Evolutionary conservation across 2,888 invertebrate species (phyloP).

Genomic region (Drosophila kanekoi): DNA sequence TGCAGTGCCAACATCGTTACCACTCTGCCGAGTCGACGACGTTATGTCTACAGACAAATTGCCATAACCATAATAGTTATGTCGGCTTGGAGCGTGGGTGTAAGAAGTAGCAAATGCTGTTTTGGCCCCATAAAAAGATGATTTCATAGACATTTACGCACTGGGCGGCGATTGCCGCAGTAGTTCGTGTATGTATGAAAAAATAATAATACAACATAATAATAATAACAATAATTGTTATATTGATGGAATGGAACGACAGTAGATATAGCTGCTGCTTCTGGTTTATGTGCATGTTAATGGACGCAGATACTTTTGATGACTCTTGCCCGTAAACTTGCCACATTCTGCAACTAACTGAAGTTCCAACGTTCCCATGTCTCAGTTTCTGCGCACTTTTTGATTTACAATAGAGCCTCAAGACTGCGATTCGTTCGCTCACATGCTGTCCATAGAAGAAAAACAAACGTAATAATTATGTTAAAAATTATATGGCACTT

Average conservation of each 20-base stretch:
- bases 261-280: constrained; percentile 33
- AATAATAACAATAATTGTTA: constrained; percentile 79
- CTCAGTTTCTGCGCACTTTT: constrained; percentile 54
- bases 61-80: constrained; percentile 81
- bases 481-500: constrained; percentile 80
- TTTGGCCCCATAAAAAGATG: constrained; percentile 76
- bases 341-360: constrained; percentile 35
- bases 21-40: constrained; percentile 46
- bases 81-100: constrained; percentile 35
- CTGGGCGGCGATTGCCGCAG: constrained; percentile 21
- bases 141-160: constrained; percentile 80
- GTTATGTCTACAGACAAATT: constrained; percentile 82
- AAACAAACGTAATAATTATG: constrained; percentile 79
- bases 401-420: constrained; percentile 47
- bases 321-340: constrained; percentile 21
- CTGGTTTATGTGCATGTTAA: constrained; percentile 66
- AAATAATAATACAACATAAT: constrained; percentile 74
- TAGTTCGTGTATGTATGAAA: constrained; percentile 54
- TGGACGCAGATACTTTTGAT: constrained; percentile 45
- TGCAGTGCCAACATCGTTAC: constrained; percentile 45
- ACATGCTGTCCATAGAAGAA: constrained; percentile 49
- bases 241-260: constrained; percentile 57
- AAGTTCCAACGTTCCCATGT: constrained; percentile 41
- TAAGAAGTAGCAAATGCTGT: constrained; percentile 41
- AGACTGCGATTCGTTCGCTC: constrained; percentile 22